Evolutionary conservation across 2,113 vertebrate genomes (phyloP).

Genomic region (Progne subis): DNA sequence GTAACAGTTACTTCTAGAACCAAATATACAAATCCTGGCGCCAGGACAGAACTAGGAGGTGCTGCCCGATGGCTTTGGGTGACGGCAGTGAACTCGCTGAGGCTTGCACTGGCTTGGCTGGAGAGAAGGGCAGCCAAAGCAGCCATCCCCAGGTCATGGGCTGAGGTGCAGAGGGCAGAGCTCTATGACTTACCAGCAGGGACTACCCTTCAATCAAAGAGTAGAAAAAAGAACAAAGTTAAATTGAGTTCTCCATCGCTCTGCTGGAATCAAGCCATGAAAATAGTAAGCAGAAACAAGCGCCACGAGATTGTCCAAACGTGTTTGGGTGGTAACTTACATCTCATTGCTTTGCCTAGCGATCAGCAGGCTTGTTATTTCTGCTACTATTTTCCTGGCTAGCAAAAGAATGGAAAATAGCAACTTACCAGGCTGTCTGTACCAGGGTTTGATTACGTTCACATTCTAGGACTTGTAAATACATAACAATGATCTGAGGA

Average conservation of each 20-base stretch:
- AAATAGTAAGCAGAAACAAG: constrained; percentile 88
- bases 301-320: constrained; percentile 6
- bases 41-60: constrained; percentile 97
- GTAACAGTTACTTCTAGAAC: constrained; percentile 86
- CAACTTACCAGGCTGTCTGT: constrained; percentile 98
- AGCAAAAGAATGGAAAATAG: constrained; percentile 54
- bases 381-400: constrained; percentile 86
- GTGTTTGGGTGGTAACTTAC: constrained; percentile 36
- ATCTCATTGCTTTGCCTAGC: constrained; percentile 74
- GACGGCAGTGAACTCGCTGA: constrained; percentile 98
- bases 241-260: constrained; percentile 91
- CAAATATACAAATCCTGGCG: constrained; percentile 99
- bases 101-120: constrained; percentile 98
- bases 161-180: constrained; percentile 99
- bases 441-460: constrained; percentile 98
- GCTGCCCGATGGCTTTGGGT: constrained; percentile 96
- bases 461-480: constrained; percentile 98
- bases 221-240: constrained; percentile 99
- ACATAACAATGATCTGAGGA: constrained; percentile 95
- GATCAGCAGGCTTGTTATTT: constrained; percentile 80
- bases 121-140: constrained; percentile 98
- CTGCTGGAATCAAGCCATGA: constrained; percentile 80
- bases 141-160: constrained; percentile 98
- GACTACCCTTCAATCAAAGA: constrained; percentile 99
- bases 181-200: constrained; percentile 99